A percentile compares a stretch with the other conserved stretches of the same genome.
phyloP scores from a whole-genome alignment of 2,797 vertebrate species.

The Caiman crocodilus region DNA sequence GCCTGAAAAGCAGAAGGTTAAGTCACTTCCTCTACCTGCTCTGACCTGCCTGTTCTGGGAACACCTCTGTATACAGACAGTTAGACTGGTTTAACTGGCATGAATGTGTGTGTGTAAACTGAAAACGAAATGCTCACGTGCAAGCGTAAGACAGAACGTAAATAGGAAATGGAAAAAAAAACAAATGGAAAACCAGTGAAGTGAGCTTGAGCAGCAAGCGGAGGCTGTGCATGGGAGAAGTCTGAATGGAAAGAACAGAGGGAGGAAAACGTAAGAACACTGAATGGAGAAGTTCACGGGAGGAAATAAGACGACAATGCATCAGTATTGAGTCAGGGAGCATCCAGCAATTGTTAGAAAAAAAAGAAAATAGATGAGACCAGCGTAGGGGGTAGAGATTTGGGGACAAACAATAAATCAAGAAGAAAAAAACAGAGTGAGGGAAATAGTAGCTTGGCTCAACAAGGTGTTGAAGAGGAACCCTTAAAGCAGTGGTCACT shows the following conservation, averaged over 20 bases:
- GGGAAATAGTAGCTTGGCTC: neutral
- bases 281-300: neutral
- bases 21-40: neutral
- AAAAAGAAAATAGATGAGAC: neutral
- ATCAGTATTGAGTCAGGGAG: conserved; percentile 18
- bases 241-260: neutral
- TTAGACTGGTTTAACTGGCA: neutral
- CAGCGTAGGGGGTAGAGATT: neutral
- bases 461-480: conserved; percentile 24
- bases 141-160: neutral
- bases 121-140: neutral
- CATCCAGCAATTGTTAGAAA: neutral
- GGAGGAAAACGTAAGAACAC: neutral
- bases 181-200: rapidly evolving
- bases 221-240: neutral
- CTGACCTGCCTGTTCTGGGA: neutral
- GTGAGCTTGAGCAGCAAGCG: neutral
- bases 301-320: neutral
- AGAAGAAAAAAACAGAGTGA: neutral
- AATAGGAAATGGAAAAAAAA: neutral
- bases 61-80: neutral
- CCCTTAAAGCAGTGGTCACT: neutral
- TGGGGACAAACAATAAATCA: neutral
- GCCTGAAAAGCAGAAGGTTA: neutral
- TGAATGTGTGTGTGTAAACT: neutral